phyloP scores from a whole-genome alignment of 2,113 vertebrate genomes.

The Suricata suricatta region DNA sequence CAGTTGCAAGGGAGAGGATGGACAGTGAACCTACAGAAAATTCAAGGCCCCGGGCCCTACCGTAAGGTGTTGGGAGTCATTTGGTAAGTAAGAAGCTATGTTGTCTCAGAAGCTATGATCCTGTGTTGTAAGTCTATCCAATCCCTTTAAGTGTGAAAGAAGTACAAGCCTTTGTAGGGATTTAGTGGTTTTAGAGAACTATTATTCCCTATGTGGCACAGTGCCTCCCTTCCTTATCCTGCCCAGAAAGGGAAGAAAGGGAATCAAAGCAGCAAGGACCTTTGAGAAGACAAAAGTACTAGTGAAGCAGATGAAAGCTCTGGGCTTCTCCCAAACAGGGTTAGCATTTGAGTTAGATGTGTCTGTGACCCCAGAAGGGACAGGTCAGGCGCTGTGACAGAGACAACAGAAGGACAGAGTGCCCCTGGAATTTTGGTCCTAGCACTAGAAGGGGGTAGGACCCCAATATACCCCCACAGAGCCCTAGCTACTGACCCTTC shows the following conservation, averaged over 20 bases:
- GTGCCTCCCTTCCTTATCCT: not conserved
- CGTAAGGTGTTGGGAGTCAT: not conserved
- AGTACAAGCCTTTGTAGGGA: not conserved
- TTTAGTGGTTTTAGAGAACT: not conserved
- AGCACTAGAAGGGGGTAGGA: not conserved
- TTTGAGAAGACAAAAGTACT: not conserved
- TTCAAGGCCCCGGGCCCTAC: not conserved
- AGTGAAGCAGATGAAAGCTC: not conserved
- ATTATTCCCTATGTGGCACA: not conserved
- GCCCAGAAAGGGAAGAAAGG: not conserved
- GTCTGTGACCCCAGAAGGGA: not conserved
- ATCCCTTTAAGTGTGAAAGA: not conserved
- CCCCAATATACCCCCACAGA: not conserved
- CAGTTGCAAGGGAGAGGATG: not conserved
- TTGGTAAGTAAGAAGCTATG: not conserved
- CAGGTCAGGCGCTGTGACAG: not conserved
- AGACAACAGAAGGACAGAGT: not conserved
- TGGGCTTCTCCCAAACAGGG: not conserved
- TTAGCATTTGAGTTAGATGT: not conserved
- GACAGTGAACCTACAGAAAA: not conserved
- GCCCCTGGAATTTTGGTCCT: not conserved
- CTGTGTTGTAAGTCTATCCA: not conserved
- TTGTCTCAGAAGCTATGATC: not conserved
- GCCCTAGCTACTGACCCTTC: not conserved
- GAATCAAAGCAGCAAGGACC: not conserved